Evolutionary conservation across 1,140 invertebrate species (phyloP), one percentile per base, ranked within the genome.

Genomic region (Aplysia californica): DNA sequence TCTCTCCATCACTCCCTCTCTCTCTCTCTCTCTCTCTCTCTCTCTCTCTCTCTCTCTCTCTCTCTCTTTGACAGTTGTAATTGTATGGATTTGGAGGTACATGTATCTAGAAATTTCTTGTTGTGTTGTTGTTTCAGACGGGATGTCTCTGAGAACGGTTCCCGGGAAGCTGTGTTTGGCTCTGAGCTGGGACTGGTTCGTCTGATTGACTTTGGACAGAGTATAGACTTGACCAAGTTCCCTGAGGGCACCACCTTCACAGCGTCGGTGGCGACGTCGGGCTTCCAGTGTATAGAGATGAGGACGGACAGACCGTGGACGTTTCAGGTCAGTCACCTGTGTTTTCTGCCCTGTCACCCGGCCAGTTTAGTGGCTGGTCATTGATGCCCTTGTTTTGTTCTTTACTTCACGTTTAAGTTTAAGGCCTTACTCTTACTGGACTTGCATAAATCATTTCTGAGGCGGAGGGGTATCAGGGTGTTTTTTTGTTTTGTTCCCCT

Each of bases 261-360:
- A 84, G 91, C 92, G 84, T 91, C 93, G 75, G 93, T 94, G 61
- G 92, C 92, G 69, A 95, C 95, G 10, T 93, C 94, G 84, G 93
- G 93, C 41, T 95, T 96, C 83, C 94, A 93, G 39, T 96, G 95
- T 85, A 94, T 94, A 75, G 95, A 97, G 91, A 97, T 97, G 95
- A 92, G 93, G 83, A 95, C 95, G 77, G 92, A 93, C 55, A 93
- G 93, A 83, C 94, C 95, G 2, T 98, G 97, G 97, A 96, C 94
- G 38, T 97, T 96, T 88, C 96, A 98, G 89, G 91, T 92, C 77
- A 80, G 41, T 33, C 10, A 31, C 29, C 35, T n/a, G 10, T 50
- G n/a, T 50, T 50, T 50, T 50, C 44, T 50, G n/a, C n/a, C n/a
- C n/a, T 50, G 44, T 50, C 44, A 50, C n/a, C n/a, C n/a, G 10